Conservation (phyloP, 2,797 vertebrate genomes). For the Rhinella marina region DNA sequence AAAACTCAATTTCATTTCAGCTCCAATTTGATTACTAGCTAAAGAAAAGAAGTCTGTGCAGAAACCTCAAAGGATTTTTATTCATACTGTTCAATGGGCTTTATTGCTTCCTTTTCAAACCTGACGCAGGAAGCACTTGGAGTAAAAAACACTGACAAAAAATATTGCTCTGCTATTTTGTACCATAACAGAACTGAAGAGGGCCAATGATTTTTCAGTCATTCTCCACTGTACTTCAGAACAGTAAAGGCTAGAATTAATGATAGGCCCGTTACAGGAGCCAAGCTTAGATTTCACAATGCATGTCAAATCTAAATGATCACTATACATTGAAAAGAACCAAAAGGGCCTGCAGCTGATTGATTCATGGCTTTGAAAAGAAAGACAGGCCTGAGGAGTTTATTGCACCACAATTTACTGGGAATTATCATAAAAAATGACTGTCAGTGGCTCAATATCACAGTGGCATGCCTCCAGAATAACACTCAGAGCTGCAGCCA, state of each 20-base stretch:
- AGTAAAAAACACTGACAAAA: constrained; percentile 95
- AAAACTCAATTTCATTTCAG: constrained; percentile 99
- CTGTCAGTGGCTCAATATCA: constrained; percentile 87
- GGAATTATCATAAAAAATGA: constrained; percentile 86
- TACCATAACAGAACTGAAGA: constrained; percentile 90
- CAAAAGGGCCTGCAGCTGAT: constrained; percentile 87
- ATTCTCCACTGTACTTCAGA: constrained; percentile 91
- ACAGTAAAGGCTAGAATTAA: constrained; percentile 92
- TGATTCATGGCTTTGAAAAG: constrained; percentile 93
- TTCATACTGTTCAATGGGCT: constrained; percentile 95
- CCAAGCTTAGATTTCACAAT: constrained; percentile 94
- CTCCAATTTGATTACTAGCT: constrained; percentile 99
- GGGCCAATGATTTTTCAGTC: constrained; percentile 93
- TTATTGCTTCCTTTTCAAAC: constrained; percentile 98
- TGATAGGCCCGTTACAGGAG: constrained; percentile 89
- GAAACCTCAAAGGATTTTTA: constrained; percentile 96
- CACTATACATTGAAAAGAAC: constrained; percentile 92
- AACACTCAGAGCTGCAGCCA: constrained; percentile 73
- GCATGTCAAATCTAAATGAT: constrained; percentile 98
- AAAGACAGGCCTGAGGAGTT: constrained; percentile 91
- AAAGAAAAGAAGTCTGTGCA: constrained; percentile 93
- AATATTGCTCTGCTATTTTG: constrained; percentile 97
- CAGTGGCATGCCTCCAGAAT: constrained; percentile 77
- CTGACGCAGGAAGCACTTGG: constrained; percentile 98
- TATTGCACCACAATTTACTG: constrained; percentile 88